A percentile compares a stretch with the other conserved stretches of the same genome.
phyloP scores from a whole-genome alignment of 2,888 invertebrate species.

The Drosophila pseudotakahashii region DNA sequence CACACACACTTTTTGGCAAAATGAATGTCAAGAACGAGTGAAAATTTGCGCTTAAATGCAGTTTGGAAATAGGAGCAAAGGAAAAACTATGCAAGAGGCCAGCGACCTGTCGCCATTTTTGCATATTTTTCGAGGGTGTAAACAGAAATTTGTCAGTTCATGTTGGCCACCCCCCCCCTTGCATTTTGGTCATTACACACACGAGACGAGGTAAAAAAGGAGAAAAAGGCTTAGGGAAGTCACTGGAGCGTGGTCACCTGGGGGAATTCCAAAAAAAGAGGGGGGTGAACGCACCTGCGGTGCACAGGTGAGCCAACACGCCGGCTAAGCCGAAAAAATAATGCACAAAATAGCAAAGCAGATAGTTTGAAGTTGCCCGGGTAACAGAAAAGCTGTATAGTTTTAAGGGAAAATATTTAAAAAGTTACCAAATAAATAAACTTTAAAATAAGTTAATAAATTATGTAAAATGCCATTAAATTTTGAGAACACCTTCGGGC shows the following conservation, averaged over 20 bases:
- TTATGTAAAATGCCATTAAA: conserved; percentile 23
- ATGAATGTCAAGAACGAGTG: conserved; percentile 78
- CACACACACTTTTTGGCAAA: conserved; percentile 29
- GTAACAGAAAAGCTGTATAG: neutral
- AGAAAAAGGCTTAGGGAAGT: conserved; percentile 45
- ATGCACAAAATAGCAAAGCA: conserved; percentile 5
- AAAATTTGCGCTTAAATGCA: conserved; percentile 74
- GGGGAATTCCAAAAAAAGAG: conserved; percentile 14
- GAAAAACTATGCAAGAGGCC: conserved; percentile 53
- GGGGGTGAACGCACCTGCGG: conserved; percentile 38
- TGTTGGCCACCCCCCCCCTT: conserved; percentile 1
- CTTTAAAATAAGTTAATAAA: neutral
- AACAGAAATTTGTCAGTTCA: conserved; percentile 62
- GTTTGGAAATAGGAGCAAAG: conserved; percentile 22
- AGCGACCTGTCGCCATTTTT: conserved; percentile 62
- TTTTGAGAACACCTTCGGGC: conserved; percentile 7
- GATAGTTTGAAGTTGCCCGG: conserved; percentile 1
- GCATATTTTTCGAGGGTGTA: conserved; percentile 45
- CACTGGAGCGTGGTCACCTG: conserved; percentile 57
- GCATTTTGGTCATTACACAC: conserved; percentile 39
- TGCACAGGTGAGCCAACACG: conserved; percentile 3
- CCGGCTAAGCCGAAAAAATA: neutral
- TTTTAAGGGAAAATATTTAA: neutral
- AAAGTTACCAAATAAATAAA: neutral
- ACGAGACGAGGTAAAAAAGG: neutral